A percentile compares a stretch with the other conserved stretches of the same genome.
Evolutionary conservation across 2,113 vertebrate genomes (phyloP).

Genomic region (Plotosus lineatus): DNA sequence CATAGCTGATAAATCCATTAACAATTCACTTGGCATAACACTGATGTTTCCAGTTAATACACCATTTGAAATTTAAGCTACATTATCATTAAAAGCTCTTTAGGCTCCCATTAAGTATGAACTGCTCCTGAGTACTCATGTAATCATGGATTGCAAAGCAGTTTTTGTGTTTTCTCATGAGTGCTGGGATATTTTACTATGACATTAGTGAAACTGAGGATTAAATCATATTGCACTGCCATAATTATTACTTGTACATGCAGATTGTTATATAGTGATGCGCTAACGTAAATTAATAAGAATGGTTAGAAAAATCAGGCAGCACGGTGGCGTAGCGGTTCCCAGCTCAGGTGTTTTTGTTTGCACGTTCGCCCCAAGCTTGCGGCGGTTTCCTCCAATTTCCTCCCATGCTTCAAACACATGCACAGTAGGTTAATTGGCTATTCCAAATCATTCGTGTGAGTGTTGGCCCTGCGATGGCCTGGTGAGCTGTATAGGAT

Average conservation of each 20-base stretch:
- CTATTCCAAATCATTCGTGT: too few relatives aligned
- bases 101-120: slow-evolving; percentile 55
- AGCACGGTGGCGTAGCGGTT: too few relatives aligned
- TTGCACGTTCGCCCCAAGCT: too few relatives aligned
- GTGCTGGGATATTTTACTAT: slow-evolving; percentile 6
- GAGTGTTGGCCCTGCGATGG: too few relatives aligned
- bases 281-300: background rate
- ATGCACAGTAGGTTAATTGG: too few relatives aligned
- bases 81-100: slow-evolving; percentile 64
- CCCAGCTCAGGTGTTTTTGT: too few relatives aligned
- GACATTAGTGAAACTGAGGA: background rate
- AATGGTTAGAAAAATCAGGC: too few relatives aligned
- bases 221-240: slow-evolving; percentile 7
- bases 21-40: slow-evolving; percentile 47
- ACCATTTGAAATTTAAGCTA: slow-evolving; percentile 59
- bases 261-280: background rate
- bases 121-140: slow-evolving; percentile 20
- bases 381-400: too few relatives aligned
- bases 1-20: slow-evolving; percentile 47
- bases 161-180: background rate
- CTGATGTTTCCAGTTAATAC: slow-evolving; percentile 62
- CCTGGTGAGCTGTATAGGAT: too few relatives aligned
- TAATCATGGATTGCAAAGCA: slow-evolving; percentile 19
- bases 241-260: background rate
- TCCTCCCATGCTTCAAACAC: too few relatives aligned